Base-by-base conservation (phyloP, 2,797 vertebrate genomes). In the Otus scops region DNA sequence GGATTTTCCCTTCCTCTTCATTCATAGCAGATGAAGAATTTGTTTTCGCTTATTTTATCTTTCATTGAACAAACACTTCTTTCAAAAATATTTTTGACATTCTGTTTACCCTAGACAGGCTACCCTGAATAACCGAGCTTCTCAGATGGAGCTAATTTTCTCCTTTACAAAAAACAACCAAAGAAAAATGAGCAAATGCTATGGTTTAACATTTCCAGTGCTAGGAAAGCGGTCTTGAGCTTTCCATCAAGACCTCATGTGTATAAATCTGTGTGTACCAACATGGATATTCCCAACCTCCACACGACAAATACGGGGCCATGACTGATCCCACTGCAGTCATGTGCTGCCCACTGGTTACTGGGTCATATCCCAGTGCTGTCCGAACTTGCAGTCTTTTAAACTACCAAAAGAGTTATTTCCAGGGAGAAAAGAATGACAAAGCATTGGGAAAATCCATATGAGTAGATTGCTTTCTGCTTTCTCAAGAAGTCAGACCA, bases 41-140 rank as follows among this genome's bases (percentile, higher is more conserved):
- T 79, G n/a, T 87, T 93, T 94, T 75, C 30, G 23, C 74, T 88
- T 63, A 60, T 53, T 91, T 94, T 82, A 74, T 88, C 56, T 91
- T 85, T 87, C 60, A 47, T 21, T 92, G 86, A 92, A 89, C 69
- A 85, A 87, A 74, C 39, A 56, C 56, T 79, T 89, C 17, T 85
- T 92, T 89, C 41, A 77, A 43, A 83, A 94, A 30, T 89, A 59
- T 89, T 92, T 91, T 78, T 16, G 6, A 50, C 1, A 0, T 51
- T 92, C 59, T 74, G 8, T 89, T 92, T 85, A 47, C 23, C 34
- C 23, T 74, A 60, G 39, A 36, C 51, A 84, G 30, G n/a, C 34
- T 73, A 54, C 19, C 16, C 56, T 77, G 53, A 75, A 28, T 13
- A 73, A 30, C 27, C 0, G 10, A 82, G 36, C 60, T 88, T 36